Base-by-base conservation (phyloP, 2,888 invertebrate genomes). In the Leucophora obtusa region DNA sequence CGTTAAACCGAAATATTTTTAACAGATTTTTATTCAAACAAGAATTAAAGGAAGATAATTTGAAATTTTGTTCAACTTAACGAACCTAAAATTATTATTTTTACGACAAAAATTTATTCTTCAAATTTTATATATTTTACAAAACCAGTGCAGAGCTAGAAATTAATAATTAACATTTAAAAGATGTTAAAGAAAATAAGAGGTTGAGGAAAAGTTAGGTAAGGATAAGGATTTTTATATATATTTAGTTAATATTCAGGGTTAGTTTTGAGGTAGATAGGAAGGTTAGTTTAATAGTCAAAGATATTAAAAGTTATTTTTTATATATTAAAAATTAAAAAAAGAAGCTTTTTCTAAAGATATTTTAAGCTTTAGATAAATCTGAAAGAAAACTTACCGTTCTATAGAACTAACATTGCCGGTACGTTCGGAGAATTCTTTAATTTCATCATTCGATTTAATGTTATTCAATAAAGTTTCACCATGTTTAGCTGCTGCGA, bases 341-440 rank as follows among this genome's bases (percentile, higher is more conserved):
- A 15, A 35, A 63, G 7, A 63, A 53, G 54, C 51, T 53, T 65
- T 28, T 28, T 28, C 54, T 51, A 6, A 43, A 58, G n/a, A 50
- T 54, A 35, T 11, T 58, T 11, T 24, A 56, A 69, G 66, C 63
- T 70, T 70, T 33, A n/a, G 11, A 66, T 38, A 54, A 15, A n/a
- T 9, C 8, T 8, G 18, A 69, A 73, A 43, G 14, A 69, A 56
- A 50, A 43, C 80, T 63, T 91, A 97, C 96, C 96, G 95, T 92
- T 98, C 97, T 83, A 98, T 95, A 79, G 97, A 95, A 84, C 97
- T 95, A 82, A 98, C 96, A 91, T 98, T 98, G 87, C 95, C 95
- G 77, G 95, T 93, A 86, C 94, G 93, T 82, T 93, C 94, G 83
- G 92, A 92, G 86, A 92, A 93, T 88, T 93, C 93, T 90, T 92